These are phyloP conservation scores for Dryobotodes eremita DNA, from an alignment of 2,888 invertebrate genomes.

Conservation along the genomic window DNA sequence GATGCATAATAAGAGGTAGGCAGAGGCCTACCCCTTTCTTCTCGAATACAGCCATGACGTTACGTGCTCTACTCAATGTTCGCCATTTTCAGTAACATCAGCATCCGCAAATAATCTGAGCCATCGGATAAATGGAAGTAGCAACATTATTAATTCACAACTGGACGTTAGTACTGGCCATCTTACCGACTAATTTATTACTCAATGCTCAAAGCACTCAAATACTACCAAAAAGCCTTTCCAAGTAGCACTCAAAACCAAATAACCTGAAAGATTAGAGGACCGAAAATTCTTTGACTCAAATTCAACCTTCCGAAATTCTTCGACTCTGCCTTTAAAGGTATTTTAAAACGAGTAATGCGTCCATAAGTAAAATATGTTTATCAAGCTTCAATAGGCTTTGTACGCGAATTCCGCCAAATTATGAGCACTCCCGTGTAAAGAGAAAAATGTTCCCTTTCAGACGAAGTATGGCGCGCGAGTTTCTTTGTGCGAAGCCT, in stretches of 20 bases:
- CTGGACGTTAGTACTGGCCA: conserved; percentile 2
- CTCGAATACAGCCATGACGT: too few species aligned
- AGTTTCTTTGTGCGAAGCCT: conserved; percentile 69
- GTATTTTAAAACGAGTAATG: conserved; percentile 41
- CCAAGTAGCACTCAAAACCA: conserved; percentile 15
- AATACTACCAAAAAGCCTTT: conserved; percentile 32
- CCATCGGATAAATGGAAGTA: conserved; percentile 17
- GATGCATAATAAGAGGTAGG: too few species aligned
- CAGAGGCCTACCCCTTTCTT: background rate
- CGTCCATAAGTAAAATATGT: conserved; percentile 35
- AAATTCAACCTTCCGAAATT: conserved; percentile 4
- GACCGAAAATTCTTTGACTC: conserved; percentile 16
- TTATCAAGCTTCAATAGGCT: conserved; percentile 30
- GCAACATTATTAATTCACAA: conserved; percentile 43
- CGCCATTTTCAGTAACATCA: background rate
- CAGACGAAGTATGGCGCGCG: conserved; percentile 60
- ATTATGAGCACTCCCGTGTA: conserved; percentile 66
- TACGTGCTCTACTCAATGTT: background rate
- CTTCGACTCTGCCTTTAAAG: conserved; percentile 8
- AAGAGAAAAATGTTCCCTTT: conserved; percentile 66
- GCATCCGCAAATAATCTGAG: conserved; percentile 9
- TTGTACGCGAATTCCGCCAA: conserved; percentile 52
- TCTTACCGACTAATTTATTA: conserved; percentile 20
- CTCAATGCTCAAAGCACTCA: conserved; percentile 26
- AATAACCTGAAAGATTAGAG: conserved; percentile 13